Evolutionary conservation across 2,113 vertebrate genomes (phyloP), one percentile per base, ranked within the genome.

Genomic region (Syngnathus scovelli): DNA sequence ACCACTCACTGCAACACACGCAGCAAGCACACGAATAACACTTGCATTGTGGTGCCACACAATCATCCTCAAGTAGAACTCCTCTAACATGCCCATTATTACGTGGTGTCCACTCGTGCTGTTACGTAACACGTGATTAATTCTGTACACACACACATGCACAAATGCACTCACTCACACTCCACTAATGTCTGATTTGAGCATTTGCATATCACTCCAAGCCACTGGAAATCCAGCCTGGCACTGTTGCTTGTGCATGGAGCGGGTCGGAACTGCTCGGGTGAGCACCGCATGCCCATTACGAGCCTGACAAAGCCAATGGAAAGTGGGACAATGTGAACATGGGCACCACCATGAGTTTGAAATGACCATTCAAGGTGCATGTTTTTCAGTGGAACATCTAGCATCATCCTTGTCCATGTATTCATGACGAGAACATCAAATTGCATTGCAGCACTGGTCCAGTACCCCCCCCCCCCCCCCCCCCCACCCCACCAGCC

Each of bases 181-280:
- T 63, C 19, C n/a, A 63, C 7, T 46, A 15, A 46, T 58, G 55
- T 58, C 27, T 33, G 55, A 16, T 36, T 61, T n/a, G 38, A 41
- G 19, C 46, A 79, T 83, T 84, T 69, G 36, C 13, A 60, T 33
- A 43, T 54, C n/a, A 39, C 36, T 63, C 23, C 55, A n/a, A 73
- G 15, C 55, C 78, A 77, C 71, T 64, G 69, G 62, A 44, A 67
- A 73, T 76, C 62, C 68, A 65, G 49, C 70, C 64, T 60, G 65
- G 21, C 61, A 67, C 77, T 82, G 80, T 75, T 81, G 78, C 77
- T 78, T 84, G 12, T 80, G 82, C 77, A 67, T 38, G 79, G 82
- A 85, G 66, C 71, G 76, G 19, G 75, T 66, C 70, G 68, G 69
- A 79, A 61, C 21, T 43, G 64, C 79, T 69, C 73, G 23, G 69